Evolutionary conservation across 2,888 invertebrate genomes (phyloP), one percentile per base, ranked within the genome.

Genomic region (Polietes domitor): DNA sequence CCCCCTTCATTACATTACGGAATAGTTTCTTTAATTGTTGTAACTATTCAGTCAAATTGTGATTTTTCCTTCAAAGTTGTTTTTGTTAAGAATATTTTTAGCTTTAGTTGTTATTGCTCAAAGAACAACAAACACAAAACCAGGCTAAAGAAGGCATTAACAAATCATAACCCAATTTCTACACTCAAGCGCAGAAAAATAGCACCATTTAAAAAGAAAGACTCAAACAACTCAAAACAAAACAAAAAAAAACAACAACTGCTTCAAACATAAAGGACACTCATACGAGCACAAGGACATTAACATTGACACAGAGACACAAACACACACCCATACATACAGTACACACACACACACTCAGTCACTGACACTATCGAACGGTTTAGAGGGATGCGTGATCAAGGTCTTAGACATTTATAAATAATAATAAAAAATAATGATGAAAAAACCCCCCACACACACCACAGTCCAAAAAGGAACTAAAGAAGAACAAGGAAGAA

Each of bases 341-440:
- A 21, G 55, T 65, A 41, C 78, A 41, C 65, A 77, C 50, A 80
- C 68, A 79, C 83, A 85, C 53, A 86, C 43, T 65, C 41, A 85
- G 78, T 85, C 76, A 86, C 53, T 77, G 26, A 83, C 55, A 77
- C 53, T 88, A 88, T 89, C 89, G 89, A 89, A 88, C 88, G 88
- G 88, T 88, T 90, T 87, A 90, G 92, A 92, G 92, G 92, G 90
- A 92, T 92, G 92, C 92, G 92, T 92, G 92, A 91, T 86, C 75
- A 87, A 86, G 73, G 78, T 75, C 75, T 85, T 70, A 58, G 70
- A 73, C 58, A 78, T 72, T 72, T 77, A 72, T 63, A 65, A 78
- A 83, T 63, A 70, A 80, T 37, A 24, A 79, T 63, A n/a, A 28
- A 15, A 61, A n/a, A n/a, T n/a, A n/a, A n/a, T n/a, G n/a, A n/a